phyloP scores from a whole-genome alignment of 2,797 vertebrate genomes.

The Sorex maritimensis region DNA sequence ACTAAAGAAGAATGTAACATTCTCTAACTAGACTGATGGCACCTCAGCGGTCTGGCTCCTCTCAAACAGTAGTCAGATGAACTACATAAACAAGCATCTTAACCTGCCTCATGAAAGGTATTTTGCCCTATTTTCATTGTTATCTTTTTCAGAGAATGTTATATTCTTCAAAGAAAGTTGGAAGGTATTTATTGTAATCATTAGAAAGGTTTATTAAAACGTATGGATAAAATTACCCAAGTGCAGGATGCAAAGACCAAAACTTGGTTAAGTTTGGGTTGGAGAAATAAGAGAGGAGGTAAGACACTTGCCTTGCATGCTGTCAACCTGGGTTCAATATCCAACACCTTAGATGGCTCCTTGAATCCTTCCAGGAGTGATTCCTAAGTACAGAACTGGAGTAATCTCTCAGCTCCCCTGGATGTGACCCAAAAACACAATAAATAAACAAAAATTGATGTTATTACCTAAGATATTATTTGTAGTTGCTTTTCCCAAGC shows the following conservation, averaged over 20 bases:
- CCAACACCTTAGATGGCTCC: too few species aligned
- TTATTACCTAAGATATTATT: too few species aligned
- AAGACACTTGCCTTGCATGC: too few species aligned
- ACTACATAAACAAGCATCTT: background rate
- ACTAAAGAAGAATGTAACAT: background rate
- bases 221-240: slow-evolving; percentile 20
- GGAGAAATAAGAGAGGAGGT: too few species aligned
- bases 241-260: background rate
- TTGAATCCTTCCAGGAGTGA: too few species aligned
- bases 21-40: background rate
- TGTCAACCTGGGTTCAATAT: too few species aligned
- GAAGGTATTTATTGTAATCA: slow-evolving; percentile 22
- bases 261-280: too few species aligned
- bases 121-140: slow-evolving; percentile 29
- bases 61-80: slow-evolving; percentile 34
- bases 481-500: background rate
- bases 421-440: too few species aligned
- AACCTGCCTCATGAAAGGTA: slow-evolving; percentile 20
- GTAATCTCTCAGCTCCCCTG: too few species aligned
- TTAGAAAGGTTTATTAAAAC: slow-evolving; percentile 24
- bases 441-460: too few species aligned
- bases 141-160: slow-evolving; percentile 14
- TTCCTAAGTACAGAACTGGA: too few species aligned
- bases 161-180: slow-evolving; percentile 61
- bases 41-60: background rate